Percentiles rank a stretch among this genome's conserved stretches.
Evolutionary conservation across 1,140 invertebrate species (phyloP).

Genomic region (Drosophila sturtevanti): DNA sequence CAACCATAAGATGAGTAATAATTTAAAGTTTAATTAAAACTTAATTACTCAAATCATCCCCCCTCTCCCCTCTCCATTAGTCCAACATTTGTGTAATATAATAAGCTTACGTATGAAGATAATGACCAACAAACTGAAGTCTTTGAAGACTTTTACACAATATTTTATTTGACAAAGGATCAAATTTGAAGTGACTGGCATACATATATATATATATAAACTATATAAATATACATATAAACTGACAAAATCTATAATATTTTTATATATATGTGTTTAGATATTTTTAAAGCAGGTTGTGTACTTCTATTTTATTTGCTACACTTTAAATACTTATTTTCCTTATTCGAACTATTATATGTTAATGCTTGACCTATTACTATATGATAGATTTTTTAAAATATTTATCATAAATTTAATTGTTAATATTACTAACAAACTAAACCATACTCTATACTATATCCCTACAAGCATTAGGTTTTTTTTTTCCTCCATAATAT

Average conservation of each 20-base stretch:
- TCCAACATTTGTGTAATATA: slow-evolving; percentile 49
- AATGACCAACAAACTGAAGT: slow-evolving; percentile 13
- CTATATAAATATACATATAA: too few species aligned
- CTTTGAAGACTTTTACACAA: slow-evolving; percentile 21
- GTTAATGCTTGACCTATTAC: too few species aligned
- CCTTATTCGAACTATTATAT: too few species aligned
- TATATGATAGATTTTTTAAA: too few species aligned
- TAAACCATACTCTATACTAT: too few species aligned
- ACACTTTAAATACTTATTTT: neutral
- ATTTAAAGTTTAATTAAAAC: slow-evolving; percentile 72
- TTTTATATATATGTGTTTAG: too few species aligned
- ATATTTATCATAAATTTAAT: too few species aligned
- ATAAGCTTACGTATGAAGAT: slow-evolving; percentile 54
- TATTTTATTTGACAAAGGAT: slow-evolving; percentile 10
- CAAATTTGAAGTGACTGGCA: slow-evolving; percentile 2
- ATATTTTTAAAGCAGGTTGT: neutral
- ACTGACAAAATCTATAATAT: too few species aligned
- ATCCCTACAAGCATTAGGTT: too few species aligned
- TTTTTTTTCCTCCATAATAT: too few species aligned
- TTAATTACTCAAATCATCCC: slow-evolving; percentile 59
- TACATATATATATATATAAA: slow-evolving; percentile 29
- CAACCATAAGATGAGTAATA: slow-evolving; percentile 57
- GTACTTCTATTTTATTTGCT: neutral
- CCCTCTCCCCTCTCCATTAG: too few species aligned
- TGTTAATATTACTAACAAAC: too few species aligned